Base-by-base conservation (phyloP, 2,797 vertebrate genomes). In the Eptatretus atami region DNA sequence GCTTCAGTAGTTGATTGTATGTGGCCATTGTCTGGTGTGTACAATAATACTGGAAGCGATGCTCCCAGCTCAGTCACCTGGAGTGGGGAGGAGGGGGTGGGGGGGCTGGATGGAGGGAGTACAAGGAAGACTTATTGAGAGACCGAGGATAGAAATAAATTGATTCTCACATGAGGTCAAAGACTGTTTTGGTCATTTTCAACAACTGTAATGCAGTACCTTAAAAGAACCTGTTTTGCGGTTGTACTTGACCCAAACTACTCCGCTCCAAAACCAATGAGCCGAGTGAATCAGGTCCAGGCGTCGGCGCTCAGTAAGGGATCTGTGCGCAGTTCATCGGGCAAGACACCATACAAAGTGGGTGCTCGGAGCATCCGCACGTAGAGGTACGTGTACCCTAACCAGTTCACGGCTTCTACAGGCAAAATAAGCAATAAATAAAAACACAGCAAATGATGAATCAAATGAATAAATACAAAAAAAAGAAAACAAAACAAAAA, bases 31-130 rank as follows among this genome's bases (percentile, higher is more conserved):
- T 93, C 67, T 96, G 88, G 0, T 95, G 92, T 63, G 88, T 96
- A 70, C 95, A 94, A 73, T 98, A 98, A 73, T 93, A 98, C 74
- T 98, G 73, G 88, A 95, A 69, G 92, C 88, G 1, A 96, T 96
- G 64, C 92, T 9, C 92, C 92, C 67, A 96, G 75, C 69, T 95
- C 90, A 0, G 92, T 96, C 64, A 93, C 88, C 92, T 98, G 10
- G n/a, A 61, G n/a, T 10, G 31, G 31, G 19, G 19, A 19, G 19
- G 19, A 19, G 19, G 19, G 19, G n/a, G n/a, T n/a, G n/a, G 19
- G 19, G 19, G 19, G 19, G 19, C 2, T 19, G 19, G 19, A 19
- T 19, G 19, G 19, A 19, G 19, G 19, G 19, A 19, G 31, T 44
- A 44, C 31, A 3, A 44, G 31, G 6, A 8, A 44, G 31, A 44